Evolutionary conservation across 2,113 vertebrate genomes (phyloP).

Genomic region (Datnioides undecimradiatus): DNA sequence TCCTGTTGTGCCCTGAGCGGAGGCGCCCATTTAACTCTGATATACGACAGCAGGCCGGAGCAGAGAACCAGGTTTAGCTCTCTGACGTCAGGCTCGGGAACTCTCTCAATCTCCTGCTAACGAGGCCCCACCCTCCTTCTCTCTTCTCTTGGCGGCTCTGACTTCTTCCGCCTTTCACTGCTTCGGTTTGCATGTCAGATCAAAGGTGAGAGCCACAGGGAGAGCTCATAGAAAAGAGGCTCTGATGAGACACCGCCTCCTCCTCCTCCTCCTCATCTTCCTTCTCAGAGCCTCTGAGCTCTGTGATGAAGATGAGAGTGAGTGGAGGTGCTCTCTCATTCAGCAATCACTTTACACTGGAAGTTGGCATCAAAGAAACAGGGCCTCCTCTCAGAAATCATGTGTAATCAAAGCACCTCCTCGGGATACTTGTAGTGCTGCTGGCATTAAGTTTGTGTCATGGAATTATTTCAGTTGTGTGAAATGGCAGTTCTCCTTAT

Average conservation of each 20-base stretch:
- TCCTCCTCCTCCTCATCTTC: constrained; percentile 17
- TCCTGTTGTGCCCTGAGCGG: constrained; percentile 63
- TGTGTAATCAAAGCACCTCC: constrained; percentile 9
- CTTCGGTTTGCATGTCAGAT: constrained; percentile 56
- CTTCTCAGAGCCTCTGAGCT: constrained; percentile 14
- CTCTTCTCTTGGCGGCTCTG: constrained; percentile 9
- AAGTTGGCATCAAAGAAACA: constrained; percentile 48
- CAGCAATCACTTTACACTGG: constrained; percentile 36
- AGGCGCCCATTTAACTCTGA: constrained; percentile 67
- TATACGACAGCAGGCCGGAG: constrained; percentile 58
- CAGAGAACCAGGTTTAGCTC: constrained; percentile 65
- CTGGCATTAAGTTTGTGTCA: constrained; percentile 2
- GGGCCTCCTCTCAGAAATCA: constrained; percentile 12
- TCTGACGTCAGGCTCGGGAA: constrained; percentile 62
- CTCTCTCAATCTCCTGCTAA: constrained; percentile 48
- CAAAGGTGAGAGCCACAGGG: constrained; percentile 63
- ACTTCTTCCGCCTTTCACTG: constrained; percentile 26
- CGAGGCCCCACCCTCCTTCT: constrained; percentile 23
- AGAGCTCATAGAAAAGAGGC: constrained; percentile 16
- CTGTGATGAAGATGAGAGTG: constrained; percentile 47
- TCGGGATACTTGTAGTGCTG: background rate
- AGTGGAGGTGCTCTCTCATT: constrained; percentile 31
- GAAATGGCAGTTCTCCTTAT: background rate
- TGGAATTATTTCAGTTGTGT: constrained; percentile 12
- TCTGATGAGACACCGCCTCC: constrained; percentile 45